Base-by-base conservation (phyloP, 2,797 vertebrate genomes). In the Chaetophractus vellerosus region DNA sequence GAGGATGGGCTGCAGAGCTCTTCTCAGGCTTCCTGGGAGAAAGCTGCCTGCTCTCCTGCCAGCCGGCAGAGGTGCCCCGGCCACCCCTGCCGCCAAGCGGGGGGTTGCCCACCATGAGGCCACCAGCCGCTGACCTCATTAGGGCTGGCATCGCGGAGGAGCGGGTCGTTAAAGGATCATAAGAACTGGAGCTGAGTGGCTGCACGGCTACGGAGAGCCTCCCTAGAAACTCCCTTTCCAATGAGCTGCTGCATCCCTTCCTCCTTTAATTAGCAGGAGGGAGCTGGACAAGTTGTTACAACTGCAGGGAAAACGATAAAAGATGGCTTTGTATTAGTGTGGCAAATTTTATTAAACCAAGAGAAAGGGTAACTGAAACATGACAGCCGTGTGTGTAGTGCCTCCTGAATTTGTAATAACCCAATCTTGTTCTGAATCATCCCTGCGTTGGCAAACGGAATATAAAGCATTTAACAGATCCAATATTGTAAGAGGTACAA, bases 201-300 rank as follows among this genome's bases (percentile, higher is more conserved):
- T 12, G n/a, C 33, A 3, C 14, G 79, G 96, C 41, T 66, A 88
- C 12, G 80, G 95, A 72, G 94, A 83, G 86, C 69, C 74, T 96
- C 94, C 72, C 81, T 55, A 80, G 90, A 48, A 96, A 94, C 55
- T 75, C n/a, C 79, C 93, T 92, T 95, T 95, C 68, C 93, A 50
- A 4, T 90, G 63, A 66, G 91, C 74, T 19, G 16, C 80, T 33
- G 94, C 38, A 21, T 96, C 90, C 87, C 78, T 93, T 88, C 81
- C 95, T 83, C 75, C 78, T 95, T 87, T 97, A 98, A 97, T 98
- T 98, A 98, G 96, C 95, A 90, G 90, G 86, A 86, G 91, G 96
- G 90, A 96, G 86, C 88, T 50, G 97, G 97, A 95, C 75, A 92
- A 94, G 93, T 94, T 96, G 96, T 97, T 93, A 96, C 74, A 74